phyloP scores from a whole-genome alignment of 2,888 invertebrate species.

The Drosophila affinis region DNA sequence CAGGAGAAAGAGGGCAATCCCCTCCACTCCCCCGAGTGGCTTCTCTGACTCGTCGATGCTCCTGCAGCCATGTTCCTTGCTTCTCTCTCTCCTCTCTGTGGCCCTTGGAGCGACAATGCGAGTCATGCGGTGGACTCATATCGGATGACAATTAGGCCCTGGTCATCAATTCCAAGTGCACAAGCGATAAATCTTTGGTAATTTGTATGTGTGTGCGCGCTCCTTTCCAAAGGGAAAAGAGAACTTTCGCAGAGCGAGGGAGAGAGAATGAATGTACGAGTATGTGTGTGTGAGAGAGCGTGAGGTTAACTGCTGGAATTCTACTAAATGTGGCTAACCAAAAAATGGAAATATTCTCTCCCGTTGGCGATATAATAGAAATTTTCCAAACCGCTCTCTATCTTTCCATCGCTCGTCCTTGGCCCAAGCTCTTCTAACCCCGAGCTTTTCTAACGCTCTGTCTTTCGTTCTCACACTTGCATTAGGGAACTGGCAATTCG shows the following conservation, averaged over 20 bases:
- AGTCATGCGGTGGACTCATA: conserved; percentile 79
- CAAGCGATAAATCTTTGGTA: conserved; percentile 80
- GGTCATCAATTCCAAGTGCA: conserved; percentile 79
- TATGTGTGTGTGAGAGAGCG: conserved; percentile 6
- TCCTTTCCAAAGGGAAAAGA: conserved; percentile 14
- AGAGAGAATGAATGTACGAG: not conserved
- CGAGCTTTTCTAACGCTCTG: too few relatives aligned
- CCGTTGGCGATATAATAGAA: conserved; percentile 62
- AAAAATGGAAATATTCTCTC: conserved; percentile 48
- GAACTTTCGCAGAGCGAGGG: not conserved
- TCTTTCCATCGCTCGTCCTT: too few relatives aligned
- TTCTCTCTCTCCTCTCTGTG: conserved; percentile 12
- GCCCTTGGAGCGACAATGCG: conserved; percentile 73
- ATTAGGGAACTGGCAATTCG: too few relatives aligned
- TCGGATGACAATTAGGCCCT: conserved; percentile 79
- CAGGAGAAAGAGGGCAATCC: conserved; percentile 38
- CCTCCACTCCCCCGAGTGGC: not conserved
- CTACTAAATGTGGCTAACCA: conserved; percentile 58
- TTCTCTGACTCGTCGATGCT: conserved; percentile 1
- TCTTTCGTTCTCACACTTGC: too few relatives aligned
- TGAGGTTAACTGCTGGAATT: conserved; percentile 66
- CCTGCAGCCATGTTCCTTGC: conserved; percentile 18
- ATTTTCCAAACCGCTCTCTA: conserved; percentile 11
- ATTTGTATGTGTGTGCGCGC: conserved; percentile 60
- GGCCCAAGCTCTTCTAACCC: too few relatives aligned